phyloP scores from a whole-genome alignment of 2,797 vertebrate genomes.

The Rhinophrynus dorsalis region DNA sequence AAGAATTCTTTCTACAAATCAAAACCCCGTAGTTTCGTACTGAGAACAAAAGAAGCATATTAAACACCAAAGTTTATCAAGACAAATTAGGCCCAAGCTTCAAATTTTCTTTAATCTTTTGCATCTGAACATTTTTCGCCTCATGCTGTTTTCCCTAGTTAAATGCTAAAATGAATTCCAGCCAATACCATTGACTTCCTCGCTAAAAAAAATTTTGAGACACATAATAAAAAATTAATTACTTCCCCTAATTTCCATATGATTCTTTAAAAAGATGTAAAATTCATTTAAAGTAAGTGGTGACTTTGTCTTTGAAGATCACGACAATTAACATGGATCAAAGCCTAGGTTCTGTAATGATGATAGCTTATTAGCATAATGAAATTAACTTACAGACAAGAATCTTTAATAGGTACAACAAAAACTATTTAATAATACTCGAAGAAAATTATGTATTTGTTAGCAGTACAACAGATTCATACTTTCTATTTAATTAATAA shows the following conservation, averaged over 20 bases:
- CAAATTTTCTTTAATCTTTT: conserved; percentile 96
- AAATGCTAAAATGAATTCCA: conserved; percentile 91
- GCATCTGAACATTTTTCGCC: conserved; percentile 85
- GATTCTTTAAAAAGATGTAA: conserved; percentile 98
- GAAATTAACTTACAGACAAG: conserved; percentile 99
- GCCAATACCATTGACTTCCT: conserved; percentile 85
- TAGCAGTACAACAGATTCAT: conserved; percentile 95
- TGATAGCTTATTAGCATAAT: conserved; percentile 99
- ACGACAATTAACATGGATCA: conserved; percentile 98
- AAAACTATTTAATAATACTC: conserved; percentile 97
- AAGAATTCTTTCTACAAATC: conserved; percentile 80
- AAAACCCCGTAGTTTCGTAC: conserved; percentile 80
- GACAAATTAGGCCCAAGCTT: conserved; percentile 94
- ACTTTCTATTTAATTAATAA: conserved; percentile 97
- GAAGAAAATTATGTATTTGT: conserved; percentile 97
- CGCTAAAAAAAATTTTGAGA: conserved; percentile 92
- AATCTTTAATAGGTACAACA: conserved; percentile 99
- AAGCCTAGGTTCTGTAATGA: conserved; percentile 95
- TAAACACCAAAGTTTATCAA: conserved; percentile 97
- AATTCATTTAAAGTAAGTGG: conserved; percentile 99
- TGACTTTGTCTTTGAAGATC: conserved; percentile 99
- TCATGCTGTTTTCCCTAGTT: conserved; percentile 86
- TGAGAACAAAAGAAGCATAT: conserved; percentile 96
- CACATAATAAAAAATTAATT: conserved; percentile 99
- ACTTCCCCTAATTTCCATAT: conserved; percentile 98